These are phyloP conservation scores for Dicerorhinus sumatrensis DNA, from an alignment of 2,113 vertebrate genomes.

Conservation along the genomic window DNA sequence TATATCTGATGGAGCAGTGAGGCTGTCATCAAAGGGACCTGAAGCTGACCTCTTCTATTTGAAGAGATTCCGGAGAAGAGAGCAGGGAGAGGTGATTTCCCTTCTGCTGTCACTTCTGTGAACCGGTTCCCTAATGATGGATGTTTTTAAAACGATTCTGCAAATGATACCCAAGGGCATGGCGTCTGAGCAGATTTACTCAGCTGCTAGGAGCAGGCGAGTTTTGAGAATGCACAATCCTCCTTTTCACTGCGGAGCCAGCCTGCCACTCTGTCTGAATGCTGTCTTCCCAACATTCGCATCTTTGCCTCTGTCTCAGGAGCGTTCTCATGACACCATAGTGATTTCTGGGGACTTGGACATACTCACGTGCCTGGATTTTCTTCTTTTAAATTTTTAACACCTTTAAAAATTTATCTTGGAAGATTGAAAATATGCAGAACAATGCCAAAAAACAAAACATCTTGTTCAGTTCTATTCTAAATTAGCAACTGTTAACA, in stretches of 20 bases:
- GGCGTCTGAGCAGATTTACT: background rate
- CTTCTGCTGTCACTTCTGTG: slow-evolving; percentile 60
- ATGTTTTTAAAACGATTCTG: slow-evolving; percentile 52
- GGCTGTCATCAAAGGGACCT: slow-evolving; percentile 62
- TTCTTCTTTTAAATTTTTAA: background rate
- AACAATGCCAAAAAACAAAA: background rate
- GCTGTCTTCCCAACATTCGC: background rate
- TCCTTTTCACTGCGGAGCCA: background rate
- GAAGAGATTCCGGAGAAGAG: slow-evolving; percentile 63
- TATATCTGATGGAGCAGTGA: background rate
- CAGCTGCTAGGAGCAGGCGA: background rate
- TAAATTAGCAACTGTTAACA: background rate
- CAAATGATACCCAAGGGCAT: slow-evolving; percentile 2
- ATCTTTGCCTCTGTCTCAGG: background rate
- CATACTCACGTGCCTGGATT: background rate
- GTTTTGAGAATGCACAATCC: background rate
- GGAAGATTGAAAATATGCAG: background rate
- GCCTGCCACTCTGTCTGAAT: background rate
- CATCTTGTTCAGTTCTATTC: background rate
- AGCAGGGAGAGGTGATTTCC: slow-evolving; percentile 61
- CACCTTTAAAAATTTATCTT: background rate
- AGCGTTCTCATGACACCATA: background rate
- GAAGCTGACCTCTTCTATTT: slow-evolving; percentile 67
- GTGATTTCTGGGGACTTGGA: background rate
- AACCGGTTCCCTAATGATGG: slow-evolving; percentile 59